Percentiles rank a stretch among this genome's conserved stretches.
These are phyloP conservation scores for Neoniphon sammara DNA, from an alignment of 2,797 vertebrate species.

Conservation along the genomic window DNA sequence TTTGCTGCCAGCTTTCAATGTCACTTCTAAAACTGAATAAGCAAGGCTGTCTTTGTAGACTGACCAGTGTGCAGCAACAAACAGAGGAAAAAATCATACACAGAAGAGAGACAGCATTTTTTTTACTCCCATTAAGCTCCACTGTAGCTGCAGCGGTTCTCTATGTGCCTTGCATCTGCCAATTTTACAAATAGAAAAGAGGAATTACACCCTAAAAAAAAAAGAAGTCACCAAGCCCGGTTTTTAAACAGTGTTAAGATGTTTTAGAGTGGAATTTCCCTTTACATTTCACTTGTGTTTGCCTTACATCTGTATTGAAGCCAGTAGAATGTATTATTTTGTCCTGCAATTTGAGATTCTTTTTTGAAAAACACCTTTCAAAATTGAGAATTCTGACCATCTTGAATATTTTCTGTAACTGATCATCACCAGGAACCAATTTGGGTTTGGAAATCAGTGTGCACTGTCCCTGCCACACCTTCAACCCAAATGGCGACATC, in stretches of 20 bases:
- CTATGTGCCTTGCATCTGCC: too few species aligned
- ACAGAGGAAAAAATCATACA: too few species aligned
- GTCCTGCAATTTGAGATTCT: neutral
- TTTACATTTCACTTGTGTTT: neutral
- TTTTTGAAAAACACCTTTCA: neutral
- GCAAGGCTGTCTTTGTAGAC: too few species aligned
- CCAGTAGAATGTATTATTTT: neutral
- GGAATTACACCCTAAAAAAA: neutral
- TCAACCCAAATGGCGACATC: slow-evolving; percentile 90
- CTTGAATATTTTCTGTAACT: slow-evolving; percentile 12
- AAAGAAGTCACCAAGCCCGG: too few species aligned
- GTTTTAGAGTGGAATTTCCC: neutral
- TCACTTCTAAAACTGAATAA: too few species aligned
- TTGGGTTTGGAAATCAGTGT: slow-evolving; percentile 93
- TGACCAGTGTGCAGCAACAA: too few species aligned
- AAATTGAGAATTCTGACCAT: neutral
- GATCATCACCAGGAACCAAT: slow-evolving; percentile 85
- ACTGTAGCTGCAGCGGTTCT: too few species aligned
- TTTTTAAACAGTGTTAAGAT: too few species aligned
- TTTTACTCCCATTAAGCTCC: too few species aligned
- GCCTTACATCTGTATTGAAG: neutral
- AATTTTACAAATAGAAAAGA: too few species aligned
- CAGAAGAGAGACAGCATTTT: too few species aligned
- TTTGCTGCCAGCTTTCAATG: too few species aligned
- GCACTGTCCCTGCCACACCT: slow-evolving; percentile 93